Percentiles rank a stretch among this genome's conserved stretches.
Conservation (phyloP, 1,140 invertebrate species). For the Gryllus bimaculatus region DNA sequence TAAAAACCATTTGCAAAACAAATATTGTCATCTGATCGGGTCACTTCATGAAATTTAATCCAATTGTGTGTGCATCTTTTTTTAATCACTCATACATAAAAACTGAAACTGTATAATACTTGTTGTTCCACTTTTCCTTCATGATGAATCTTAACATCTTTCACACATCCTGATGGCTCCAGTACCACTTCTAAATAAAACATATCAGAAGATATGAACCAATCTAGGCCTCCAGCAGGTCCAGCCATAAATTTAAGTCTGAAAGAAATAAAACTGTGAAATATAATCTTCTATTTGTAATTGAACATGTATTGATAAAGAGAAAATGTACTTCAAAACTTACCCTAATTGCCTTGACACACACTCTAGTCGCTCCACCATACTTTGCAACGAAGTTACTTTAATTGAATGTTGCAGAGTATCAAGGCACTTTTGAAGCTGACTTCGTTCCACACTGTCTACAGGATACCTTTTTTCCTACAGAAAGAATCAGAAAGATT, state of each 20-base stretch:
- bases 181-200: slow-evolving; percentile 88
- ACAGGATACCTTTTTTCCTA: slow-evolving; percentile 75
- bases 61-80: no score
- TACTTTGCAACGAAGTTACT: slow-evolving; percentile 79
- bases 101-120: slow-evolving; percentile 29
- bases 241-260: slow-evolving; percentile 70
- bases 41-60: no score
- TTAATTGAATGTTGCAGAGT: slow-evolving; percentile 89
- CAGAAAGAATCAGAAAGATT: not conserved
- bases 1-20: no score
- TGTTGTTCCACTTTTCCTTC: slow-evolving; percentile 63
- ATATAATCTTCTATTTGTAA: not conserved
- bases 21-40: no score
- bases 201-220: slow-evolving; percentile 93
- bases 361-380: slow-evolving; percentile 86
- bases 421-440: slow-evolving; percentile 83
- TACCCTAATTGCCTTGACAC: slow-evolving; percentile 79
- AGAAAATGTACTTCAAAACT: slow-evolving; percentile 18
- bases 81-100: no score
- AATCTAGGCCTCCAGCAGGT: slow-evolving; percentile 48
- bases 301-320: not conserved
- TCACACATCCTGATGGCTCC: slow-evolving; percentile 68
- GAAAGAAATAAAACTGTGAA: slow-evolving; percentile 27
- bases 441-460: slow-evolving; percentile 71
- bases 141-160: slow-evolving; percentile 89